Base-by-base conservation (phyloP, 1,140 invertebrate genomes). In the Diabrotica undecimpunctata region DNA sequence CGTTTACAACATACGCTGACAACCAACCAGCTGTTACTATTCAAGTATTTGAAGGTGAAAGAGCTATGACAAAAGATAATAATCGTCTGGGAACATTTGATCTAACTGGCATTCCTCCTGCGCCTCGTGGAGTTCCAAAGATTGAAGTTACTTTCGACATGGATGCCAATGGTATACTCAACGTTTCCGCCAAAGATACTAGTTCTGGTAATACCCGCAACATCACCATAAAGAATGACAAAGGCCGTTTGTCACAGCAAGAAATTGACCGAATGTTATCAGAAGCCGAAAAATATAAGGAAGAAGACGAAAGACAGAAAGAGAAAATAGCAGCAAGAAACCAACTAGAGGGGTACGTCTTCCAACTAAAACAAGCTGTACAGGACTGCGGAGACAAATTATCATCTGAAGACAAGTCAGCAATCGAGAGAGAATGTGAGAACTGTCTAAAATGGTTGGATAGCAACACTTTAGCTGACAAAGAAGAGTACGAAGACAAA, bases 171-270 rank as follows among this genome's bases (percentile, higher is more conserved):
- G 89, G 88, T 25, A 88, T 91, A 41, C 78, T 91, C 52, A 87
- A 86, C 60, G 86, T 88, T 6, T 84, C 85, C 0, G 84, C 83
- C 0, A 78, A 83, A 61, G 84, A 83, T 41, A 83, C 77, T 59
- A 84, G 82, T 7, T 84, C 83, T 0, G 83, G 83, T 0, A 74
- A 76, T 51, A 68, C 70, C 4, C 54, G 59, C 11, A 90, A 93
- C 72, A 93, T 94, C 70, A 91, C 88, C 12, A 93, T 94, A 65
- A 92, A 89, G 25, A 94, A 94, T 74, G 91, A 94, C 76, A 93
- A 93, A 74, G 90, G 91, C 13, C 82, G 92, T 52, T 78, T 93
- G 2, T 86, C 83, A 7, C 91, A 93, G 73, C 88, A 90, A 36
- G 91, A 93, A 65, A 94, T 94, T 72, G 90, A 95, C 54, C 81